Evolutionary conservation across 2,888 invertebrate genomes (phyloP), one percentile per base, ranked within the genome.

Genomic region (Saturnia pavonia): DNA sequence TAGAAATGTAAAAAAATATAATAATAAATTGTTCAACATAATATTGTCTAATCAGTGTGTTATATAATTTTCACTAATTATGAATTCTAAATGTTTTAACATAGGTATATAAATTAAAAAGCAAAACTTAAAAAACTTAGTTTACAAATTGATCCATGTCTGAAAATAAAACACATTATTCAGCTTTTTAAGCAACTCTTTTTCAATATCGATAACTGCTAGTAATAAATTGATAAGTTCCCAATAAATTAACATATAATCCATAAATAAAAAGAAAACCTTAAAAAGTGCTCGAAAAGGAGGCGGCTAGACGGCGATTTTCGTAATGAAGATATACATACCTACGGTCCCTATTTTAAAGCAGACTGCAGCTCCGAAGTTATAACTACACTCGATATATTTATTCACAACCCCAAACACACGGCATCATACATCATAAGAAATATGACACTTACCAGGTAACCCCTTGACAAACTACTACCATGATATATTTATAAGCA

Each of bases 381-480:
- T 78, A 77, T 77, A 77, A 74, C 80, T 82, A 85, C 74, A 77
- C 80, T 80, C 77, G 40, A 40, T 77, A 78, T 83, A 83, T 79
- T 90, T 83, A 83, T 79, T 90, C 90, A 90, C 90, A 90, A 90
- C 89, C 88, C 85, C 82, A 79, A 82, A 76, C 81, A 70, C 69
- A 74, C 78, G 80, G 85, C 84, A 81, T 87, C 86, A 78, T 89
- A 88, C 81, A 82, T 91, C 91, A 91, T 91, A 91, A 91, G 90
- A 91, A 90, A 87, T 83, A 83, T 88, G 83, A 85, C 81, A 80
- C 87, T 85, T 86, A 89, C 78, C 78, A 74, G 76, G 77, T 25
- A 57, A 57, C 82, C 75, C 85, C 82, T 81, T 83, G 78, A 75
- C 71, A 72, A 76, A 75, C 34, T 12, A 1, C 9, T 57, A 57